Evolutionary conservation across 2,888 invertebrate species (phyloP).

Genomic region (Ischnura elegans): DNA sequence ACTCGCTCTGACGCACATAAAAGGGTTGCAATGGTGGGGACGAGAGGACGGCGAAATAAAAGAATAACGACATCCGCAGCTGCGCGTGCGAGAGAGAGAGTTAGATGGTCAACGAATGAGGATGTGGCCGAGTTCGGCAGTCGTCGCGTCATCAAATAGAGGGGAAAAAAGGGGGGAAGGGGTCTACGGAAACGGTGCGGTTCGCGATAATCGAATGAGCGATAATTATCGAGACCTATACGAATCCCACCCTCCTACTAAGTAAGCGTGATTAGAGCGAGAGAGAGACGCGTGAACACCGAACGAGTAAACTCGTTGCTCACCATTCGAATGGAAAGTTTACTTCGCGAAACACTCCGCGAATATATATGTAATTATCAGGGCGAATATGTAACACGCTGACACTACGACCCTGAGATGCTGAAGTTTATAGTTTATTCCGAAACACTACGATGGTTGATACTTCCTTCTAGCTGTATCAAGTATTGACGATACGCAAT

Average conservation of each 20-base stretch:
- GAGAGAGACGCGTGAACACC: neutral
- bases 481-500: too few species aligned
- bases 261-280: neutral
- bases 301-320: neutral
- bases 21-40: neutral
- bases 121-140: slow-evolving; percentile 35
- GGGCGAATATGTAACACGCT: too few species aligned
- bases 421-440: too few species aligned
- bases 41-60: neutral
- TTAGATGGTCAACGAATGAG: neutral
- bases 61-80: slow-evolving; percentile 27
- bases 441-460: too few species aligned
- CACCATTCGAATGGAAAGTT: too few species aligned
- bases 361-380: too few species aligned
- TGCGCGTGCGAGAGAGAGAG: slow-evolving; percentile 13
- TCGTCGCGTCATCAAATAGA: neutral
- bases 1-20: neutral
- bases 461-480: too few species aligned
- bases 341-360: too few species aligned
- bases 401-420: too few species aligned
- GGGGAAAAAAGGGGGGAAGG: too few species aligned
- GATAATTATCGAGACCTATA: neutral
- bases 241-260: neutral
- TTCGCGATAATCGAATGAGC: neutral
- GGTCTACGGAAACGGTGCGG: neutral